A percentile compares a stretch with the other conserved stretches of the same genome.
Conservation (phyloP, 2,797 vertebrate genomes). For the Gastrophryne carolinensis region DNA sequence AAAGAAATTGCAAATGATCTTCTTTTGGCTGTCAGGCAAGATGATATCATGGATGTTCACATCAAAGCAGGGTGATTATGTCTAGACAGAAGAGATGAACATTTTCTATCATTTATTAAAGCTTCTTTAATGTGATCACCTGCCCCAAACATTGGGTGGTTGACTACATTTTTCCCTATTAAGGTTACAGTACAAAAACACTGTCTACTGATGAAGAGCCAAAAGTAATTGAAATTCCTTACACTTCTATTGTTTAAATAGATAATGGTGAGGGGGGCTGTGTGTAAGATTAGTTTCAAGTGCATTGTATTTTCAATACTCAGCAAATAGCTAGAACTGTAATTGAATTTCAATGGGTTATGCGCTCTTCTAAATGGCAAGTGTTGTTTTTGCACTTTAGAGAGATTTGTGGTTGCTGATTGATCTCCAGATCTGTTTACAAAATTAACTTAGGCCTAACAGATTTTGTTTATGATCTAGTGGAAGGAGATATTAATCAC, state of each 20-base stretch:
- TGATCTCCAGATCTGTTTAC: neutral
- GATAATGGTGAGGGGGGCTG: neutral
- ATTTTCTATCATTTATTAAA: slow-evolving; percentile 1
- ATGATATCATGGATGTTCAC: slow-evolving; percentile 44
- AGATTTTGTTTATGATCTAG: too few relatives aligned
- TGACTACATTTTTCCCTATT: slow-evolving; percentile 37
- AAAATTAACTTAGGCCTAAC: too few relatives aligned
- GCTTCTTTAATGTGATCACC: neutral
- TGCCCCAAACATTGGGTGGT: slow-evolving; percentile 23
- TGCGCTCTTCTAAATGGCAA: neutral
- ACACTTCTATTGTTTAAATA: neutral
- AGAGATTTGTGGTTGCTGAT: neutral
- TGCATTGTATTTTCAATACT: slow-evolving; percentile 19
- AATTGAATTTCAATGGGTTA: neutral
- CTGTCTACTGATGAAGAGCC: slow-evolving; percentile 5
- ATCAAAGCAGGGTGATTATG: neutral
- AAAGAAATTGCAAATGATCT: slow-evolving; percentile 34
- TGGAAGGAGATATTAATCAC: too few relatives aligned
- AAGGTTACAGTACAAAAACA: slow-evolving; percentile 17
- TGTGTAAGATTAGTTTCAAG: slow-evolving; percentile 7
- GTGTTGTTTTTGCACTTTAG: slow-evolving; percentile 6
- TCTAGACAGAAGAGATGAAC: slow-evolving; percentile 23
- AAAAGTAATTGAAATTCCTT: slow-evolving; percentile 13
- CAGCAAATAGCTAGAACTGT: neutral
- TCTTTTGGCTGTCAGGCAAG: slow-evolving; percentile 40